Evolutionary conservation across 1,140 invertebrate genomes (phyloP).

Genomic region (Magallana gigas): DNA sequence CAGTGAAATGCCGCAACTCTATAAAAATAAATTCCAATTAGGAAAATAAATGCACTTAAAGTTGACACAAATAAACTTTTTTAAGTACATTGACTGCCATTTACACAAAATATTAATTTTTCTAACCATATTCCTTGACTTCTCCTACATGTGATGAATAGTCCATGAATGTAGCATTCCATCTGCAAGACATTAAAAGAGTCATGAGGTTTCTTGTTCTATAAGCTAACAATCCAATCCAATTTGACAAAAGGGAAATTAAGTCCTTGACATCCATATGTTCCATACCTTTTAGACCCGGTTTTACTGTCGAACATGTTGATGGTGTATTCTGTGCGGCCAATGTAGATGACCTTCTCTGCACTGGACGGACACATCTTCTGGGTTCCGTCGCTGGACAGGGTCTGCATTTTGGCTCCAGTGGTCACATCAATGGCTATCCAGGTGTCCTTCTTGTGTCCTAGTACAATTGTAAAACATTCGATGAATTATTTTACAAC

Average conservation of each 20-base stretch:
- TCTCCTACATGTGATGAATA: constrained; percentile 81
- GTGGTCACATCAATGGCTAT: constrained; percentile 95
- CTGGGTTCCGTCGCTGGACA: constrained; percentile 85
- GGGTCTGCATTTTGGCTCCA: constrained; percentile 88
- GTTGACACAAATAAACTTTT: not conserved
- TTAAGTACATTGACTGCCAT: no score
- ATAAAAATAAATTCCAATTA: constrained; percentile 61
- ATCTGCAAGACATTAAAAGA: constrained; percentile 77
- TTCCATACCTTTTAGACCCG: constrained; percentile 84
- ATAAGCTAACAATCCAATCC: not conserved
- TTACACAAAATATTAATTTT: not conserved
- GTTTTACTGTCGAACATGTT: constrained; percentile 94
- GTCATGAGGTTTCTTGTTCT: not conserved
- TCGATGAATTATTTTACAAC: no score
- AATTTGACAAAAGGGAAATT: not conserved
- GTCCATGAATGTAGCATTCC: constrained; percentile 95
- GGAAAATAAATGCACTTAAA: not conserved
- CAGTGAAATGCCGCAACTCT: constrained; percentile 93
- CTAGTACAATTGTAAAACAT: constrained; percentile 71
- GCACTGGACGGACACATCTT: constrained; percentile 82
- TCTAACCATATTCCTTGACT: constrained; percentile 89
- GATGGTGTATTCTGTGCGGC: constrained; percentile 95
- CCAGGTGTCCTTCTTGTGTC: constrained; percentile 96
- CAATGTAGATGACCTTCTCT: constrained; percentile 85
- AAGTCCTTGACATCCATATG: not conserved